Base-by-base conservation (phyloP, 1,140 invertebrate genomes). In the Planococcus citri region DNA sequence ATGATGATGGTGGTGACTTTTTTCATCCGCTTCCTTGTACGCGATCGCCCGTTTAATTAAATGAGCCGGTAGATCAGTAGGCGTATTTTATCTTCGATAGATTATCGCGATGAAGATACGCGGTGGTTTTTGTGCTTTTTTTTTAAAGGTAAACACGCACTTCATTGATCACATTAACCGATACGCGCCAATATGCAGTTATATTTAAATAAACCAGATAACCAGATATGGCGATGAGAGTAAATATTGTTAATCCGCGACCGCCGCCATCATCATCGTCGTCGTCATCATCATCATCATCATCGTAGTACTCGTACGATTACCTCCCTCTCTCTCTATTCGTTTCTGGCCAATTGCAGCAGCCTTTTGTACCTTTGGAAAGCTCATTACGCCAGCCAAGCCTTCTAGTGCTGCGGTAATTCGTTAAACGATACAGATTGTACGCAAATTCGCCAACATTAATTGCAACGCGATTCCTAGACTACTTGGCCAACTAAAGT, bases 151-250 rank as follows among this genome's bases (percentile, higher is more conserved):
- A 51, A 51, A 51, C 41, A 51, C 41, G 41, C 41, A 51, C 41
- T 51, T 51, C 41, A 51, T 51, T 51, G 41, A 51, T 51, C 41
- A 51, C 41, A 51, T 51, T 51, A n/a, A 51, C 6, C 41, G 41
- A 51, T 51, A 51, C 41, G 41, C 41, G 41, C 29, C 29, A 20
- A 20, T 51, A 51, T 51, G 12, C 41, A 51, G 41, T 51, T 51
- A 51, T 51, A 51, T 51, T 51, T 51, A 51, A 51, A 51, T 51
- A 51, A 51, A 51, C 41, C 41, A 51, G 41, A 51, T 51, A n/a
- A 51, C 41, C 41, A 51, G 41, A 51, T 51, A 51, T 51, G 41
- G 41, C 41, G 41, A 37, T 37, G 33, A 37, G 33, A 51, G 41
- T 51, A 51, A 51, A 51, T 51, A 51, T 51, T 51, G 10, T n/a